Evolutionary conservation across 2,888 invertebrate species (phyloP).

Genomic region (Phytoseiulus persimilis): DNA sequence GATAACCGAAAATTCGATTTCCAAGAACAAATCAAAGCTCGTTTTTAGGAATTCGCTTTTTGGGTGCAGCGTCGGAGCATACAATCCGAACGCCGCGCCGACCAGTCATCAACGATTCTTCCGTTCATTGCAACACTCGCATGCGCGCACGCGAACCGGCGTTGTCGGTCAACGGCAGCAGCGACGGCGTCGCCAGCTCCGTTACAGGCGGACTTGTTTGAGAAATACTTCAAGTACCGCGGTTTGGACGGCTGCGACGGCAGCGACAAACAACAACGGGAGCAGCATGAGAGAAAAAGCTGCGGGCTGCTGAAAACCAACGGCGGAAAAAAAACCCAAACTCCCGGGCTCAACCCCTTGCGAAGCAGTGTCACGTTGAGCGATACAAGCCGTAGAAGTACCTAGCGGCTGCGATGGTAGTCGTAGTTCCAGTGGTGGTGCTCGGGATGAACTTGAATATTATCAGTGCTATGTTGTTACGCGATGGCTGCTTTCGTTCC

Average conservation of each 20-base stretch:
- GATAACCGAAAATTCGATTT: not conserved
- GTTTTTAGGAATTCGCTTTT: not conserved
- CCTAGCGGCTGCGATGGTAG: not conserved
- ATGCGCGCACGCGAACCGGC: not conserved
- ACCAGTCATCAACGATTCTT: not conserved
- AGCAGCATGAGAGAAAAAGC: not conserved
- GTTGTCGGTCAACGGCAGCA: not conserved
- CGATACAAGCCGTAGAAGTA: not conserved
- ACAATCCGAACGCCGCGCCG: not conserved
- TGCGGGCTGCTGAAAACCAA: not conserved
- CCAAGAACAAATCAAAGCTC: not conserved
- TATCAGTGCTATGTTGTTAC: not conserved
- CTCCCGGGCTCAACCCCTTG: not conserved
- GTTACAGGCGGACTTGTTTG: not conserved
- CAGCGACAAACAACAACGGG: not conserved
- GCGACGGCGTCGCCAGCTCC: not conserved
- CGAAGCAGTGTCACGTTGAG: not conserved
- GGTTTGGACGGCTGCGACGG: not conserved
- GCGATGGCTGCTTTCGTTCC: not conserved
- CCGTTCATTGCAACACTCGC: not conserved
- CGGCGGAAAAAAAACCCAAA: not conserved
- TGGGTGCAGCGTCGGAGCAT: not conserved
- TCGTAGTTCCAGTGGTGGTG: not conserved
- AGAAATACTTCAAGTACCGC: slow-evolving; percentile 5
- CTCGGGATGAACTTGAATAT: not conserved